phyloP scores from a whole-genome alignment of 2,888 invertebrate species.

The Periphyllus acericola region DNA sequence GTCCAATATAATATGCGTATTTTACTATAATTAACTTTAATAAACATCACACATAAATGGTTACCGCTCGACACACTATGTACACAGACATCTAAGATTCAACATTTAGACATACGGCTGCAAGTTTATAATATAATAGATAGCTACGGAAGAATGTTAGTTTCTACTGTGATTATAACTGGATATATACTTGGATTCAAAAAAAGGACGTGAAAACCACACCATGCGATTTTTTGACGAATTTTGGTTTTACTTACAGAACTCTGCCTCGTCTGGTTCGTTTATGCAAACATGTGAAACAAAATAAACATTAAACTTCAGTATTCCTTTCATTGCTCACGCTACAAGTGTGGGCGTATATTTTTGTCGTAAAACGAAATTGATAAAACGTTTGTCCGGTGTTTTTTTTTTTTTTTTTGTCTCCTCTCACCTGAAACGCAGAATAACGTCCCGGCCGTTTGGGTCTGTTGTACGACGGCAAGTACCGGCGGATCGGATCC shows the following conservation, averaged over 20 bases:
- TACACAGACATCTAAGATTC: neutral
- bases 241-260: constrained; percentile 55
- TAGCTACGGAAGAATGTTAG: neutral
- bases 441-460: constrained; percentile 92
- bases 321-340: neutral
- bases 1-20: no score
- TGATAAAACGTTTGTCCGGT: neutral
- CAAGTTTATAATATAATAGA: neutral
- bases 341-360: no score
- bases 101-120: neutral
- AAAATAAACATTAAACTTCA: constrained; percentile 31
- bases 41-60: neutral
- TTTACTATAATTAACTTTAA: neutral
- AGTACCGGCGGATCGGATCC: constrained; percentile 92
- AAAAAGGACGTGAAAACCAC: neutral
- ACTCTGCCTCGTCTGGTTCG: constrained; percentile 53
- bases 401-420: neutral
- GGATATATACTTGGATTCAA: neutral
- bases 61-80: neutral
- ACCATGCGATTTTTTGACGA: constrained; percentile 29
- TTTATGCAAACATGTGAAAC: constrained; percentile 48
- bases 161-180: neutral
- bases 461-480: constrained; percentile 96
- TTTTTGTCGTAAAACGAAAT: no score
- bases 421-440: constrained; percentile 86